Evolutionary conservation across 2,113 vertebrate species (phyloP), one percentile per base, ranked within the genome.

Genomic region (Ptilonorhynchus violaceus): DNA sequence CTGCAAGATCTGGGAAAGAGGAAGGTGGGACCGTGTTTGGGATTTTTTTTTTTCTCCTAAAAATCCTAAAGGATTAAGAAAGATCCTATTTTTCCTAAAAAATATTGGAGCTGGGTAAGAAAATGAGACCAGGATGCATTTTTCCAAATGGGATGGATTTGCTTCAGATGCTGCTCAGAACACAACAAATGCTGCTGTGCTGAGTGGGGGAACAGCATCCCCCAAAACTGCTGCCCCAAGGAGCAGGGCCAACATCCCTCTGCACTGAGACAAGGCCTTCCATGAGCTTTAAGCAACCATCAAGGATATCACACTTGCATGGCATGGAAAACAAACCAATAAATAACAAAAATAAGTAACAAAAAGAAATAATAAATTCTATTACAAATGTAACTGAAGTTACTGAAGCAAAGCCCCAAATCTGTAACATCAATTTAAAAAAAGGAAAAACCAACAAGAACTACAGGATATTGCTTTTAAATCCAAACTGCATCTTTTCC

Each of bases 21-120:
- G 18, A 41, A 69, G 23, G 39, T 20, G 9, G 31, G 23, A 12
- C 7, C 0, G 0, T 9, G 9, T 30, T 44, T 17, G 24, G 35
- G 15, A 1, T 7, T 35, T 42, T 63, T 55, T 50, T 25, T 19
- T 55, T 50, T 25, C 16, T 30, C 3, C 24, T 28, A 44, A 86
- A 76, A 67, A 42, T 15, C 44, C 17, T 13, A 8, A 22, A 52
- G 14, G 27, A 59, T 52, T 42, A 76, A 67, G 53, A 42, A 42
- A 60, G 60, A 76, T n/a, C 24, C 24, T 6, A 17, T 41, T 55
- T 79, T 47, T 17, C 16, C 11, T 35, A 28, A 37, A 37, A 9
- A 37, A 28, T 31, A n/a, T 16, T 62, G 4, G 18, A 67, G 27
- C 24, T 69, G 44, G n/a, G 31, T 64, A 77, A 68, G 41, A 56